Evolutionary conservation across 2,797 vertebrate genomes (phyloP).

Genomic region (Lophius americanus): DNA sequence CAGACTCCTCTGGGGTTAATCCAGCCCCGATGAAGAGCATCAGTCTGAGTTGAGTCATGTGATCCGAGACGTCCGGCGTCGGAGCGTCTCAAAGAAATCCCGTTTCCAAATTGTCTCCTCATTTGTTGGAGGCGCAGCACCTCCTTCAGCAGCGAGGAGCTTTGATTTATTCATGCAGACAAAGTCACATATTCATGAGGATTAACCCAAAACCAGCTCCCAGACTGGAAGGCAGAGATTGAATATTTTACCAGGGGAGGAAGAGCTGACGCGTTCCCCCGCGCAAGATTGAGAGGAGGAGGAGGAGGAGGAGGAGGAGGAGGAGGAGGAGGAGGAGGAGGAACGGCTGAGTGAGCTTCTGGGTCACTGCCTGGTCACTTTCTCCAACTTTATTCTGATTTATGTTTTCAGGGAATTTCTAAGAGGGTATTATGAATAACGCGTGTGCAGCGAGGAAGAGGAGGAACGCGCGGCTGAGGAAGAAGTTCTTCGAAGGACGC

Average conservation of each 20-base stretch:
- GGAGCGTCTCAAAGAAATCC: conserved; percentile 61
- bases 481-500: conserved; percentile 13
- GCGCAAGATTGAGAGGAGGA: conserved; percentile 73
- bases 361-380: conserved; percentile 78
- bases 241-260: conserved; percentile 84
- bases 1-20: conserved; percentile 40
- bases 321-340: conserved; percentile 54
- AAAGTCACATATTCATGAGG: conserved; percentile 89
- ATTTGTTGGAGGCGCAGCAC: conserved; percentile 84
- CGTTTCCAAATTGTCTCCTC: conserved; percentile 84
- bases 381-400: conserved; percentile 72
- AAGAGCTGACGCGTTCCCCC: conserved; percentile 82
- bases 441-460: conserved; percentile 35
- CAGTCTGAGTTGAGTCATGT: conserved; percentile 74
- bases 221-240: conserved; percentile 85
- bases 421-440: conserved; percentile 63
- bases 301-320: conserved; percentile 51
- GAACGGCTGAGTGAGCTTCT: conserved; percentile 72
- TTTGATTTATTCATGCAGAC: conserved; percentile 89
- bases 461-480: conserved; percentile 35
- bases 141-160: conserved; percentile 86
- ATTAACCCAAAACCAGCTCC: conserved; percentile 84
- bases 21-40: conserved; percentile 46
- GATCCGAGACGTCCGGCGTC: conserved; percentile 26
- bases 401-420: conserved; percentile 66